Evolutionary conservation across 1,140 invertebrate species (phyloP).

Genomic region (Lasioglossum baleicum): DNA sequence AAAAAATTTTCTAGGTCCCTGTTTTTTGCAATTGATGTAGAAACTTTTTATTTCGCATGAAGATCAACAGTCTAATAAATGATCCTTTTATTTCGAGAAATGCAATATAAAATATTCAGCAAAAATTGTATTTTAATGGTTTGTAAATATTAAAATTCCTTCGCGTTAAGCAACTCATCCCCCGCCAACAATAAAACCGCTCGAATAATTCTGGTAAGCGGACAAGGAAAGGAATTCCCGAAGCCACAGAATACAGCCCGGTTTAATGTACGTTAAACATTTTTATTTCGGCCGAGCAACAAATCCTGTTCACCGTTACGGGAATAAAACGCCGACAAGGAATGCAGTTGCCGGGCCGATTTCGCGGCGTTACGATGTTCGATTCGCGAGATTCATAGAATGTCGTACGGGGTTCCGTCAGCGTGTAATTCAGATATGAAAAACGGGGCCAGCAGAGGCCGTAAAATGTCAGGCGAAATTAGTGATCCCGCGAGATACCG

Average conservation of each 20-base stretch:
- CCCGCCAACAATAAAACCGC: no score
- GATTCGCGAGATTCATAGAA: neutral
- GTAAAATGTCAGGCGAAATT: slow-evolving; percentile 37
- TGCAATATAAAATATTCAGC: no score
- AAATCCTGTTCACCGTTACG: neutral
- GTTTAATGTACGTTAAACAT: neutral
- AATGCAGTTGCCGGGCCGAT: neutral
- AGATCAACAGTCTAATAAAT: no score
- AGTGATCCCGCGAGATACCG: neutral
- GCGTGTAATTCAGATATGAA: neutral
- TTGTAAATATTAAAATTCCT: no score
- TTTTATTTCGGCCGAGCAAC: neutral
- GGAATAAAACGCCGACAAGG: neutral
- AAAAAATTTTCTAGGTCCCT: no score
- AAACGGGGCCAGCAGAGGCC: slow-evolving; percentile 6
- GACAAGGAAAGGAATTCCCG: neutral
- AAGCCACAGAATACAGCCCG: neutral
- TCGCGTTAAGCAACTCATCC: no score
- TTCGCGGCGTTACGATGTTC: neutral
- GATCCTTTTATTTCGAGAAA: no score
- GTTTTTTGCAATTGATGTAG: no score
- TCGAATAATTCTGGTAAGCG: no score
- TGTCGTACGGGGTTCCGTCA: slow-evolving; percentile 5
- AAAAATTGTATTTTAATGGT: no score
- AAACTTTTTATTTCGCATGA: no score